Conservation (phyloP, 53 echinoderm and acorn worm species). For the Henricia sp. region DNA sequence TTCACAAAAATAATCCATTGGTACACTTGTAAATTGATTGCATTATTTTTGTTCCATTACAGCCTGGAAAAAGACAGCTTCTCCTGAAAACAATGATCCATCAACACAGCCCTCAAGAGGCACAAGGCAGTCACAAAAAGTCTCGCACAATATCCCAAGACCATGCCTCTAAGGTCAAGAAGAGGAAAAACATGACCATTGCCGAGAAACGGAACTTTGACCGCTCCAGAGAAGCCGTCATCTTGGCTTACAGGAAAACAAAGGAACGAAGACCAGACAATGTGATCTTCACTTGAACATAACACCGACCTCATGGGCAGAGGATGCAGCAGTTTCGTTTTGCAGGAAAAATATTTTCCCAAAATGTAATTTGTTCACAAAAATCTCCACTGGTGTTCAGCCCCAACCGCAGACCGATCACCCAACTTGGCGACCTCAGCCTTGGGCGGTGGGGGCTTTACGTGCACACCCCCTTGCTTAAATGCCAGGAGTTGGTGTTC, state of each 20-base stretch:
- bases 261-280: constrained; percentile 20
- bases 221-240: constrained; percentile 40
- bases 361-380: no score
- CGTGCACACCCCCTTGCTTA: no score
- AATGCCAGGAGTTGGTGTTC: no score
- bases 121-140: neutral
- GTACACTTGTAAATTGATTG: no score
- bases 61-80: constrained; percentile 47
- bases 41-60: neutral
- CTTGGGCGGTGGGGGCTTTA: no score
- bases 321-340: neutral
- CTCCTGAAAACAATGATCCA: constrained; percentile 30
- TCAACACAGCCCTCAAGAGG: neutral
- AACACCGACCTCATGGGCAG: neutral
- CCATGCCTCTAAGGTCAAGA: constrained; percentile 14
- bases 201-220: constrained; percentile 61
- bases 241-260: constrained; percentile 41
- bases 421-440: no score
- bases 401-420: no score
- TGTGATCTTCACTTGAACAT: neutral
- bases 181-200: constrained; percentile 51
- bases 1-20: no score
- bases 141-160: neutral
- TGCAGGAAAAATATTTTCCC: no score
- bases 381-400: no score